Conservation (phyloP, 2,888 invertebrate species). For the Merodon equestris region DNA sequence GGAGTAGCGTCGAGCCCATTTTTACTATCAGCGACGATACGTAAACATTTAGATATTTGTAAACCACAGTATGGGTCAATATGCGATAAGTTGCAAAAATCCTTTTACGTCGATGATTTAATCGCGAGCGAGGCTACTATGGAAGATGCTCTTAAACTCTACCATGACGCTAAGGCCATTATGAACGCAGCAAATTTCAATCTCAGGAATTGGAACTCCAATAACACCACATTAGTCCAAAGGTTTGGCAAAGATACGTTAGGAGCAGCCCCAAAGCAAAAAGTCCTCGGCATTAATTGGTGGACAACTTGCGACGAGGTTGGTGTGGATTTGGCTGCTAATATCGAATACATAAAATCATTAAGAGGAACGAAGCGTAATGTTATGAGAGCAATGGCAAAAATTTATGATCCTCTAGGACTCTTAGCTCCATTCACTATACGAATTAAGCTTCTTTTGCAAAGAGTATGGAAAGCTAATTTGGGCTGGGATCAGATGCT, state of each 20-base stretch:
- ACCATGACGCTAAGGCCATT: conserved; percentile 33
- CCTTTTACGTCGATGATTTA: conserved; percentile 21
- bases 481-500: conserved; percentile 13
- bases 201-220: conserved; percentile 63
- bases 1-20: conserved; percentile 62
- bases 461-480: conserved; percentile 9
- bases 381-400: conserved; percentile 21
- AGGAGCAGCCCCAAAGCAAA: conserved; percentile 10
- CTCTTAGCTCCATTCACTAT: conserved; percentile 49
- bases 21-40: conserved; percentile 57
- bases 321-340: conserved; percentile 1
- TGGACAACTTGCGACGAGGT: conserved; percentile 23
- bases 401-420: conserved; percentile 42
- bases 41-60: conserved; percentile 44
- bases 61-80: conserved; percentile 33
- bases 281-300: conserved; percentile 53
- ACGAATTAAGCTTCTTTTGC: conserved; percentile 27
- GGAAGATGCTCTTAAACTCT: neutral
- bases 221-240: conserved; percentile 6
- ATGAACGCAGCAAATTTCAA: conserved; percentile 52
- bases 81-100: conserved; percentile 17
- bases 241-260: neutral
- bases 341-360: conserved; percentile 18
- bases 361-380: conserved; percentile 16
- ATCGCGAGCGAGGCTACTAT: conserved; percentile 4